Evolutionary conservation across 2,797 vertebrate genomes (phyloP), one percentile per base, ranked within the genome.

Genomic region (Bucorvus abyssinicus): DNA sequence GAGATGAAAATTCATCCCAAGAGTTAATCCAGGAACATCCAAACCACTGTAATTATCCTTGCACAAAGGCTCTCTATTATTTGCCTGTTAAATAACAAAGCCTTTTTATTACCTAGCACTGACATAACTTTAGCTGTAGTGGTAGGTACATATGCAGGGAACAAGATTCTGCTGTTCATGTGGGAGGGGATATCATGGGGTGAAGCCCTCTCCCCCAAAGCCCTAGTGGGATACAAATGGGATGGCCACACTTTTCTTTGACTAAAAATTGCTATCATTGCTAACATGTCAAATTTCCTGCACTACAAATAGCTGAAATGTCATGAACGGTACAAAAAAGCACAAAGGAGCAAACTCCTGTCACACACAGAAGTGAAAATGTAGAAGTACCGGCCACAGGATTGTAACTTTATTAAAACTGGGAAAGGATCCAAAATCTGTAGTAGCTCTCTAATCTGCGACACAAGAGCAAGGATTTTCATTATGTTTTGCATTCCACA

Each of bases 401-500:
- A 96, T 90, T 68, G 61, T 90, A 90, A 91, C 84, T 90, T 59
- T 69, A 64, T 59, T 89, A 85, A 92, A 93, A 85, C 65, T 92
- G 79, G 94, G 93, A 96, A 82, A 74, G 50, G 63, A 83, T 87
- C 59, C 92, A 93, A 84, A 94, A 84, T 71, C 68, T 71, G 34
- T 34, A 81, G 87, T 30, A 71, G 69, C 75, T 76, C 68, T 96
- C 53, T 86, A 69, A 89, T 96, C 89, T 95, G 93, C 23, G 29
- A 64, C 53, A 82, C 75, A 95, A 93, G 94, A 97, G 84, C 64
- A 88, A 91, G 79, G 76, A 84, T 85, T 97, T 96, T 97, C 74
- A 85, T 95, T 97, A 90, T 93, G 71, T 80, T 97, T 96, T 93
- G 80, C 84, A 85, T 97, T 97, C 96, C 94, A 93, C 90, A 88